These are phyloP conservation scores for Antidorcas marsupialis DNA, from an alignment of 2,113 vertebrate species.

Conservation along the genomic window DNA sequence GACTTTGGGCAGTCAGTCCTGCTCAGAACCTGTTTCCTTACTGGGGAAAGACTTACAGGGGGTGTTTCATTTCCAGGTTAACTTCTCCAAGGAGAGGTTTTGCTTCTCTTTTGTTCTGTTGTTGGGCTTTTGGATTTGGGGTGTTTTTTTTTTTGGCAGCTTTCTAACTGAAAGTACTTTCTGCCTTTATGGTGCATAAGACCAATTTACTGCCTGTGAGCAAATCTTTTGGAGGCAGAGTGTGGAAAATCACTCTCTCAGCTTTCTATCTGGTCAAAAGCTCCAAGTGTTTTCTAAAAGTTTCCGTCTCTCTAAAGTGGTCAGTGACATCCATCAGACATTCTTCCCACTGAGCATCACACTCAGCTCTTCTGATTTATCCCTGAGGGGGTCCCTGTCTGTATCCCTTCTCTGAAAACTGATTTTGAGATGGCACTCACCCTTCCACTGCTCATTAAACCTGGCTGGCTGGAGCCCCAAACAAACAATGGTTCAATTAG, in stretches of 20 bases:
- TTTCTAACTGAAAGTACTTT: not conserved
- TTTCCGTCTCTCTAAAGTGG: not conserved
- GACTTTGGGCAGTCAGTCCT: not conserved
- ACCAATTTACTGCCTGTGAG: not conserved
- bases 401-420: not conserved
- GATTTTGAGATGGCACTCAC: not conserved
- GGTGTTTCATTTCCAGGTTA: not conserved
- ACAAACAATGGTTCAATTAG: not conserved
- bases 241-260: not conserved
- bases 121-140: not conserved
- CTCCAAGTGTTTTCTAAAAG: not conserved
- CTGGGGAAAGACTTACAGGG: not conserved
- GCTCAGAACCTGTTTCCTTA: not conserved
- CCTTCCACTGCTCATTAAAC: not conserved
- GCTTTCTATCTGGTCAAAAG: not conserved
- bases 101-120: not conserved
- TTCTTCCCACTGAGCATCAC: not conserved
- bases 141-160: not conserved
- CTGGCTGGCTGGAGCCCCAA: not conserved
- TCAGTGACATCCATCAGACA: not conserved
- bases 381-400: accelerated
- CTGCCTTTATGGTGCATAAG: not conserved
- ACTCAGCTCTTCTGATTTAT: not conserved
- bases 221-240: not conserved
- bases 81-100: not conserved